phyloP scores from a whole-genome alignment of 2,113 vertebrate species.

The Heloderma charlesbogerti region DNA sequence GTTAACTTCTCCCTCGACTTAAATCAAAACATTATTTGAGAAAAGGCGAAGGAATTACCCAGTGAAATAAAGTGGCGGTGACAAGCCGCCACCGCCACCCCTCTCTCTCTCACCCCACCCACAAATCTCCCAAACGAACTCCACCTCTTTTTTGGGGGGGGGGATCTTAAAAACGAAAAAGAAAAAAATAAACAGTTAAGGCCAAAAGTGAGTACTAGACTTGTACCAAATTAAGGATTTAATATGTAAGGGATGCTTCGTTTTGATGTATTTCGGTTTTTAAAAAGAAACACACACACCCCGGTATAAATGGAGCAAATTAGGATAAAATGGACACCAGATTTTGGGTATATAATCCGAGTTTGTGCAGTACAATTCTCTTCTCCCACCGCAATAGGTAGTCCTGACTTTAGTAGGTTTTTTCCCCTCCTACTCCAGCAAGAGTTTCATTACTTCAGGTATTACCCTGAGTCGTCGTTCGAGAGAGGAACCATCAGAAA shows the following conservation, averaged over 20 bases:
- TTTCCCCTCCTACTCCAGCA: neutral
- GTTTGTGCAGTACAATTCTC: neutral
- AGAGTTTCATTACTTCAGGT: rapidly evolving
- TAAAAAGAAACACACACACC: too few relatives aligned
- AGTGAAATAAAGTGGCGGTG: constrained; percentile 25
- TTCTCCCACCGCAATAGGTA: neutral
- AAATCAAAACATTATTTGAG: constrained; percentile 84
- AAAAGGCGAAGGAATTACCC: constrained; percentile 52
- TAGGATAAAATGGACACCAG: neutral
- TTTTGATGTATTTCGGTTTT: constrained; percentile 10
- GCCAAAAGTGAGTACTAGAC: neutral
- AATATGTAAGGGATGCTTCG: neutral
- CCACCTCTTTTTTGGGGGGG: neutral
- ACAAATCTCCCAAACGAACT: neutral
- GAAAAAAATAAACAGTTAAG: neutral
- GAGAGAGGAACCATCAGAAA: neutral
- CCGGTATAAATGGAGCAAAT: neutral
- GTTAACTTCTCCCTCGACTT: constrained; percentile 81
- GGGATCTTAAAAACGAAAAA: neutral
- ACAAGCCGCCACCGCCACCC: constrained; percentile 33
- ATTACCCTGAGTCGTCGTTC: neutral
- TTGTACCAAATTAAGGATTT: neutral
- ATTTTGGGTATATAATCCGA: neutral
- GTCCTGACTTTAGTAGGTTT: neutral
- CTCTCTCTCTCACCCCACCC: neutral